phyloP scores from a whole-genome alignment of 2,888 invertebrate genomes.

The Cactoblastis cactorum region DNA sequence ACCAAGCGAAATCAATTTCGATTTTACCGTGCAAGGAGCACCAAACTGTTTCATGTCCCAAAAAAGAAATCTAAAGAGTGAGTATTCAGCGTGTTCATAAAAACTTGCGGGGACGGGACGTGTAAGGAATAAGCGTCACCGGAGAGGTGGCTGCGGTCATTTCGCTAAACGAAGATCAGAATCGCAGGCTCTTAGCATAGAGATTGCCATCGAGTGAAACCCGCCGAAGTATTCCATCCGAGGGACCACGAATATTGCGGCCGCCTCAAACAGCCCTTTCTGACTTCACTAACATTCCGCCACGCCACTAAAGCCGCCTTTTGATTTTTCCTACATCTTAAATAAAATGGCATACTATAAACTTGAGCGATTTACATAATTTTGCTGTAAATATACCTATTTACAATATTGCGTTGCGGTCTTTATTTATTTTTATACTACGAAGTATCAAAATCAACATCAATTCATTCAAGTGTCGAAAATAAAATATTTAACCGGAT shows the following conservation, averaged over 20 bases:
- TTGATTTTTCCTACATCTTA: conserved; percentile 59
- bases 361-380: conserved; percentile 40
- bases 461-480: conserved; percentile 39
- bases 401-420: not conserved
- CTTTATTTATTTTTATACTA: conserved; percentile 1
- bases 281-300: conserved; percentile 64
- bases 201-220: conserved; percentile 78
- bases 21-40: not conserved
- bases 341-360: conserved; percentile 39
- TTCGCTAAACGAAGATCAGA: conserved; percentile 79
- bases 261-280: conserved; percentile 64
- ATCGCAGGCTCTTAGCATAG: conserved; percentile 79
- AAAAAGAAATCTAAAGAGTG: conserved; percentile 59
- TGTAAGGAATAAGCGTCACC: conserved; percentile 76
- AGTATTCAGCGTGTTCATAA: conserved; percentile 63
- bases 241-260: conserved; percentile 72
- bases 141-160: conserved; percentile 76
- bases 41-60: conserved; percentile 47
- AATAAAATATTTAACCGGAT: conserved; percentile 47
- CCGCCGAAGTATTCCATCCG: conserved; percentile 74
- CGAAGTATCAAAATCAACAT: too few relatives aligned
- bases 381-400: too few relatives aligned
- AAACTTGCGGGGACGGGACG: conserved; percentile 72
- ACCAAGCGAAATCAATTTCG: not conserved
- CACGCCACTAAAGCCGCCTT: conserved; percentile 53